phyloP scores from a whole-genome alignment of 2,797 vertebrate species.

The Euphonia xanthogaster region DNA sequence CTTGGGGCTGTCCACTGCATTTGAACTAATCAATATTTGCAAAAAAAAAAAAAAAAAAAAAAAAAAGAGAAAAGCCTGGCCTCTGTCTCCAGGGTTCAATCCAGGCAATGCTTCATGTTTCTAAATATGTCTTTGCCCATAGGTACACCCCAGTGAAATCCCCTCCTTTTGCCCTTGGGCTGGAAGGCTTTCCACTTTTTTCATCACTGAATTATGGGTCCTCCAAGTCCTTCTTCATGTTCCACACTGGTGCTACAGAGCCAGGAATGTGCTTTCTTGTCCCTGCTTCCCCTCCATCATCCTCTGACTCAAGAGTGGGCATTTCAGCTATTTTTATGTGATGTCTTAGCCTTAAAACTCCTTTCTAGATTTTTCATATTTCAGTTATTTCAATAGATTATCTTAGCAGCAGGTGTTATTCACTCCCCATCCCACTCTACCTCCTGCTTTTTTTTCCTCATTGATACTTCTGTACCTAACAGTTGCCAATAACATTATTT shows the following conservation, averaged over 20 bases:
- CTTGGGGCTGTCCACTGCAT: background rate
- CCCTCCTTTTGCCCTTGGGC: background rate
- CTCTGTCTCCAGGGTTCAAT: background rate
- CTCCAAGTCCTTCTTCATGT: background rate
- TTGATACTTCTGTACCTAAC: background rate
- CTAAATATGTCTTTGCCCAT: background rate
- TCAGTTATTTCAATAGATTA: background rate
- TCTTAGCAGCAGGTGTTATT: background rate
- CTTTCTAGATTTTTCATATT: background rate
- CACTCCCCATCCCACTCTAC: background rate
- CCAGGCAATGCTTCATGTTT: background rate
- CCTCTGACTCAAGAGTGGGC: background rate
- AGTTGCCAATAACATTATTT: background rate
- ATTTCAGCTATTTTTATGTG: background rate
- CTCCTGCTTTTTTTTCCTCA: background rate
- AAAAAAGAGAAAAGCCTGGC: background rate
- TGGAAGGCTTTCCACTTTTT: background rate
- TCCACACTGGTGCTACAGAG: background rate
- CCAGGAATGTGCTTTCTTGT: background rate
- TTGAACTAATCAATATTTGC: background rate
- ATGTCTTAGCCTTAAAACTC: background rate
- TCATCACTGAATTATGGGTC: background rate
- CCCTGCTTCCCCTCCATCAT: background rate
- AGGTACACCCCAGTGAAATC: background rate
- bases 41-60: rapidly evolving